phyloP scores from a whole-genome alignment of 2,797 vertebrate species.

The Ceyx erithaca region DNA sequence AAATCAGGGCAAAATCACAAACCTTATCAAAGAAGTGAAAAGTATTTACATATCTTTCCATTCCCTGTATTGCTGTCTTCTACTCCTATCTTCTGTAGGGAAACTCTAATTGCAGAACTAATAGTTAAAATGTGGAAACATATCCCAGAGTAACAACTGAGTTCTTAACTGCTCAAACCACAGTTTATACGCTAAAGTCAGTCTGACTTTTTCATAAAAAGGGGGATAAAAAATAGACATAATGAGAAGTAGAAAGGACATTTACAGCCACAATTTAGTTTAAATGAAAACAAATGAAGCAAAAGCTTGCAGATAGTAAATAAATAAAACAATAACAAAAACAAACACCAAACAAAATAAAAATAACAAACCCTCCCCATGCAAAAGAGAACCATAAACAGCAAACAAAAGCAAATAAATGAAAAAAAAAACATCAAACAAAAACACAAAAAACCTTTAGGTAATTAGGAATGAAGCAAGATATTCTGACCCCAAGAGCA shows the following conservation, averaged over 20 bases:
- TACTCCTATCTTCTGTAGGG: neutral
- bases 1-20: neutral
- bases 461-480: slow-evolving; percentile 25
- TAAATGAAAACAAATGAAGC: slow-evolving; percentile 35
- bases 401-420: neutral
- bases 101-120: slow-evolving; percentile 4
- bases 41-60: neutral
- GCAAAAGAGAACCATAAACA: neutral
- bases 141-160: neutral
- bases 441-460: neutral
- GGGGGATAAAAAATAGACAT: neutral
- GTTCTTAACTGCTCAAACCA: neutral
- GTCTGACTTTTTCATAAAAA: neutral
- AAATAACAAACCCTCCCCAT: too few relatives aligned
- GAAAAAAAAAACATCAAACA: too few relatives aligned
- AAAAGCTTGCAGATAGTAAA: slow-evolving; percentile 13
- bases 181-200: neutral
- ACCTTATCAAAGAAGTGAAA: neutral
- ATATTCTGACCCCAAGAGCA: slow-evolving; percentile 9
- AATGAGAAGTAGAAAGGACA: neutral
- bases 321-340: neutral
- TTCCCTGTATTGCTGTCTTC: neutral
- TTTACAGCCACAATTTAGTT: slow-evolving; percentile 10
- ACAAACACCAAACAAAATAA: too few relatives aligned
- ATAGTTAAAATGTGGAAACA: slow-evolving; percentile 21